Evolutionary conservation across 1,140 invertebrate genomes (phyloP).

Genomic region (Hylaeus volcanicus): DNA sequence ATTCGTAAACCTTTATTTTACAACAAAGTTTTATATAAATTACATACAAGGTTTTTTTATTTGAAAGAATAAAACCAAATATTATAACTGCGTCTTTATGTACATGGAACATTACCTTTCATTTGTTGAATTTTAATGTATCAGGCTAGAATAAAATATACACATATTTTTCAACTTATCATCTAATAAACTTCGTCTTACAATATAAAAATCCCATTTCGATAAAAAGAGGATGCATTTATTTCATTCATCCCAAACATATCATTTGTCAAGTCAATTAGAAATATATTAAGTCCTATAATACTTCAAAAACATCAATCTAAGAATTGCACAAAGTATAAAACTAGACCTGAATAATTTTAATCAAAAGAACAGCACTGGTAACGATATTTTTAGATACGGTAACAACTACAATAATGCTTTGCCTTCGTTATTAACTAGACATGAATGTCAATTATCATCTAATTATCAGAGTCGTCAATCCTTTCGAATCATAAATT

Average conservation of each 20-base stretch:
- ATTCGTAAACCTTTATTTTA: not conserved
- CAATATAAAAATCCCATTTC: not conserved
- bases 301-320: not conserved
- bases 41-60: constrained; percentile 1
- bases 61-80: not conserved
- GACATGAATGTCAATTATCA: not conserved
- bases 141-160: too few relatives aligned
- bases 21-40: constrained; percentile 20
- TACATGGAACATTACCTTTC: constrained; percentile 14
- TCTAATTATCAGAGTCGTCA: not conserved
- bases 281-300: not conserved
- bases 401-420: not conserved
- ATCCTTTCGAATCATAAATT: constrained; percentile 31
- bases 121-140: not conserved
- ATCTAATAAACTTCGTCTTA: not conserved
- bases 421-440: not conserved
- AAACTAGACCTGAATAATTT: not conserved
- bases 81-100: not conserved
- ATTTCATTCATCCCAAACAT: not conserved
- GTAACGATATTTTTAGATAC: not conserved
- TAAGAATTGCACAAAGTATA: not conserved
- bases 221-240: not conserved
- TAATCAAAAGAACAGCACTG: constrained; percentile 6
- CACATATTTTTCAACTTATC: not conserved
- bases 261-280: not conserved